These are phyloP conservation scores for Smittia aterrima DNA, from an alignment of 2,888 invertebrate species.

Conservation along the genomic window DNA sequence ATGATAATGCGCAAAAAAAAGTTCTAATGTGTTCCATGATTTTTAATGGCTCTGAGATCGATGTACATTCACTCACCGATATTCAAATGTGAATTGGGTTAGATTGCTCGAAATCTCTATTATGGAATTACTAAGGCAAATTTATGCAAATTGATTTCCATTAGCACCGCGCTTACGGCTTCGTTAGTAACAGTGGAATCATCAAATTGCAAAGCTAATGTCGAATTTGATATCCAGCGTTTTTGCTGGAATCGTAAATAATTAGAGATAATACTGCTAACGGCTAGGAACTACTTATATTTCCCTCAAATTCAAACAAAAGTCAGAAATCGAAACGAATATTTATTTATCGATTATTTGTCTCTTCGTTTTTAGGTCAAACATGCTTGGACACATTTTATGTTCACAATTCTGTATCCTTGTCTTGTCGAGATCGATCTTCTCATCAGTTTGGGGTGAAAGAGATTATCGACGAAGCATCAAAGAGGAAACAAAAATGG, in stretches of 20 bases:
- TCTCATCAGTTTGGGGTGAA: neutral
- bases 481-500: neutral
- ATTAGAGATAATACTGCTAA: too few species aligned
- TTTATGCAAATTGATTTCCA: conserved; percentile 40
- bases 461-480: neutral
- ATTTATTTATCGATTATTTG: conserved; percentile 37
- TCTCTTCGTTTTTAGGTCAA: conserved; percentile 26
- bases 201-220: conserved; percentile 7
- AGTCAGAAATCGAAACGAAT: conserved; percentile 26
- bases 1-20: too few species aligned
- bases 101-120: conserved; percentile 29
- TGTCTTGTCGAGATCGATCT: neutral
- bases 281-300: too few species aligned
- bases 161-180: conserved; percentile 21
- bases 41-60: too few species aligned
- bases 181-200: neutral
- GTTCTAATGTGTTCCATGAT: too few species aligned
- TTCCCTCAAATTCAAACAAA: too few species aligned
- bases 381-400: conserved; percentile 25
- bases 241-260: neutral
- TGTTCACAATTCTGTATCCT: neutral
- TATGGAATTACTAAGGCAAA: conserved; percentile 21
- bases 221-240: neutral
- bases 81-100: too few species aligned
- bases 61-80: too few species aligned